These are phyloP conservation scores for Mola mola DNA, from an alignment of 2,113 vertebrate genomes.

Conservation along the genomic window DNA sequence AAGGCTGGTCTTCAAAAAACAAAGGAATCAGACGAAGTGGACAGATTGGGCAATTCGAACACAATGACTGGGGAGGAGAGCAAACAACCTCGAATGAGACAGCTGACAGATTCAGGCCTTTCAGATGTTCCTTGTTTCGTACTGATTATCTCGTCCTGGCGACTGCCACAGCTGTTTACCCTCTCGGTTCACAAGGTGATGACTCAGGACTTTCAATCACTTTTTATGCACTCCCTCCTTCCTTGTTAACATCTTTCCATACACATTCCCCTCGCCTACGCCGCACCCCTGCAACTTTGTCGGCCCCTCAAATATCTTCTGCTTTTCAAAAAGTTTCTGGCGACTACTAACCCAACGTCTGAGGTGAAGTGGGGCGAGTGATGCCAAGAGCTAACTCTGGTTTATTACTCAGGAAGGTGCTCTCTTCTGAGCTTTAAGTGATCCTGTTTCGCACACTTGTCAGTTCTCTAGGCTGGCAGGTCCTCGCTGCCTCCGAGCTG, in stretches of 20 bases:
- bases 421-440: conserved; percentile 67
- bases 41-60: conserved; percentile 53
- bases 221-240: conserved; percentile 13
- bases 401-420: conserved; percentile 66
- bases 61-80: no score
- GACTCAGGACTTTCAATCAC: conserved; percentile 70
- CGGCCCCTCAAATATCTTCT: not conserved
- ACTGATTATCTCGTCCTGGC: conserved; percentile 57
- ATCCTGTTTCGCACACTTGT: conserved; percentile 82
- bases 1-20: conserved; percentile 19
- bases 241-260: conserved; percentile 13
- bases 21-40: conserved; percentile 34
- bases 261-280: not conserved
- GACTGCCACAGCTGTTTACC: conserved; percentile 48
- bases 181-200: conserved; percentile 41
- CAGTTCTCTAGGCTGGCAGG: conserved; percentile 69
- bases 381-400: conserved; percentile 41
- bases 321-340: conserved; percentile 30
- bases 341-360: conserved; percentile 28
- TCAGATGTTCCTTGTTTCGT: conserved; percentile 52
- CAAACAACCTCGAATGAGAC: conserved; percentile 5
- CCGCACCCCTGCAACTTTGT: conserved; percentile 2
- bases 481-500: conserved; percentile 64
- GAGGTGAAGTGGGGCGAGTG: conserved; percentile 60
- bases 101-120: conserved; percentile 72